Base-by-base conservation (phyloP, 2,888 invertebrate genomes). In the Torymus aiolomorphi region DNA sequence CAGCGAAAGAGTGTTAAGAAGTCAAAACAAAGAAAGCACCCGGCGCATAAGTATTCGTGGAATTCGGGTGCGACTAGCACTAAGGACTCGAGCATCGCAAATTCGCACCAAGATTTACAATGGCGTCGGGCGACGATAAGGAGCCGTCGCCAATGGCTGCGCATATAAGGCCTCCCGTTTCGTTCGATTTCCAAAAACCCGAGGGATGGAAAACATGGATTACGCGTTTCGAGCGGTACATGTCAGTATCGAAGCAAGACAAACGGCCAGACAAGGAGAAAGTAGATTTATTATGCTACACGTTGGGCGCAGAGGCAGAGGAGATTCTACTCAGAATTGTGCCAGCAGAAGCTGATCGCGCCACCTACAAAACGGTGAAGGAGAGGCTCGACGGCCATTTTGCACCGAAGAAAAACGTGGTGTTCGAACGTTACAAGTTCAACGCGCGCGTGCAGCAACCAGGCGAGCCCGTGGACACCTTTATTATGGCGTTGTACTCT, bases 401-500 rank as follows among this genome's bases (percentile, higher is more conserved):
- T 61, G 14, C 62, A 8, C 76, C n/a, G n/a, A n/a, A n/a, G 71
- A 83, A 76, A 49, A 85, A 86, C 75, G 59, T 82, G 8, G 83
- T 85, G 16, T 85, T 84, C 66, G 83, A 86, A 76, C 62, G 83
- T 24, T 82, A 76, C n/a, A 81, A 80, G 42, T 84, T 85, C 63
- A 84, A 83, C 71, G 82, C 84, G 13, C 67, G 84, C 61, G 59
- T 72, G 42, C 84, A 86, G 72, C 20, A 72, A 14, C 56, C 74
- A 31, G 83, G 80, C 0, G 82, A 84, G 59, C 73, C 20, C 10
- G 82, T 80, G 12, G 82, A 82, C 49, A n/a, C n/a, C n/a, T n/a
- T n/a, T n/a, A n/a, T n/a, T n/a, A n/a, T n/a, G n/a, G n/a, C n/a
- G n/a, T n/a, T n/a, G n/a, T n/a, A n/a, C n/a, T n/a, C n/a, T n/a